Base-by-base conservation (phyloP, 2,888 invertebrate species). In the Amblyjoppa fuscipennis region DNA sequence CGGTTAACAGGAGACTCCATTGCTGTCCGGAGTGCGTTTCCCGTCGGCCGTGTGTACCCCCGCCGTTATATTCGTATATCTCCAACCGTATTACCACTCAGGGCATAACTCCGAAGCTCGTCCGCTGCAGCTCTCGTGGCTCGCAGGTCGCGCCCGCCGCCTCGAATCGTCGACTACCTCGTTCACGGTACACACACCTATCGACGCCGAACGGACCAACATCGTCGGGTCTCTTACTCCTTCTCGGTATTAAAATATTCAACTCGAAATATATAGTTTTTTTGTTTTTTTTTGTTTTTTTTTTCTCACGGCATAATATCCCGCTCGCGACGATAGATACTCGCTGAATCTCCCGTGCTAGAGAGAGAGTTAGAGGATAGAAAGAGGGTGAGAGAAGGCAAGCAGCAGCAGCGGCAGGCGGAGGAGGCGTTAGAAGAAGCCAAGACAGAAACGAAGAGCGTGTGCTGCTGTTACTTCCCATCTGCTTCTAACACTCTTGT, bases 1-100 rank as follows among this genome's bases (percentile, higher is more conserved):
- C 88, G 88, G 89, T 87, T 83, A 87, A 88, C 89, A 89, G 87
- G 87, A 88, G 91, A 90, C 91, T 93, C 92, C 93, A 93, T 93
- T 93, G 90, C 93, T 93, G 91, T 91, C 87, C 89, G 89, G 92
- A 93, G 93, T 93, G 93, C 91, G 93, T 92, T 92, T 93, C 91
- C 91, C 92, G 91, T 92, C 93, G 93, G 94, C 90, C 92, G 90
- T 89, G 87, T 89, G 74, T 81, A 77, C 84, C 84, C 84, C 84
- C 86, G 78, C 85, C 84, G 77, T 88, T 84, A 34, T 80, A 82
- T 71, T 68, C 69, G 34, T 61, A 59, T 28, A 28, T 59, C 59
- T 59, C 59, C 45, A 59, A 28, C 59, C 25, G 59, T 59, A 59
- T 28, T 28, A 59, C 59, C 28, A 28, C 59, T 59, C 59, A 28